Conservation (phyloP, 2,113 vertebrate genomes). For the Oriolus oriolus region DNA sequence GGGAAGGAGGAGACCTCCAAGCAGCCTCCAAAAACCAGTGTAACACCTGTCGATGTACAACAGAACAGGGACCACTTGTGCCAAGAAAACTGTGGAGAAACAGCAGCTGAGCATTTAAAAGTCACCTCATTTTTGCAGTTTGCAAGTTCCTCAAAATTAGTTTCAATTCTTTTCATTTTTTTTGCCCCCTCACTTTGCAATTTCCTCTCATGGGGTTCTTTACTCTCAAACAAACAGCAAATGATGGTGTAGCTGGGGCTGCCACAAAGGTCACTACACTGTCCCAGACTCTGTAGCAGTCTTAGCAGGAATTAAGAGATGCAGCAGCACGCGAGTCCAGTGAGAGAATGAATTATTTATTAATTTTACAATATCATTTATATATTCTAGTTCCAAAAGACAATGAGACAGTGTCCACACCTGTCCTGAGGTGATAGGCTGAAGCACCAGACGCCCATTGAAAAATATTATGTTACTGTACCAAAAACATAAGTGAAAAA, state of each 20-base stretch:
- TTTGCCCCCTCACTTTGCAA: accelerated
- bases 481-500: too few relatives aligned
- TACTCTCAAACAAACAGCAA: background rate
- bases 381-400: too few relatives aligned
- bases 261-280: background rate
- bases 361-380: too few relatives aligned
- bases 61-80: background rate
- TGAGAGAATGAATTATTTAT: too few relatives aligned
- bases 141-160: background rate
- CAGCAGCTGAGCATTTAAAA: background rate
- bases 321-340: too few relatives aligned
- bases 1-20: background rate
- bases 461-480: too few relatives aligned
- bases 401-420: too few relatives aligned
- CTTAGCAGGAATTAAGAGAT: too few relatives aligned
- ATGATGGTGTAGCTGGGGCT: background rate
- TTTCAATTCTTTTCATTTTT: background rate
- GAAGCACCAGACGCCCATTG: too few relatives aligned
- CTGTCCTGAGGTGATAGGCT: too few relatives aligned
- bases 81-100: background rate
- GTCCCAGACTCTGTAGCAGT: background rate
- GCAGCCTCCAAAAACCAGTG: background rate
- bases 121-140: background rate
- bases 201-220: background rate
- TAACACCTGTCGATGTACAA: accelerated